Evolutionary conservation across 2,888 invertebrate genomes (phyloP), one percentile per base, ranked within the genome.

Genomic region (Tenthredo mesomela): DNA sequence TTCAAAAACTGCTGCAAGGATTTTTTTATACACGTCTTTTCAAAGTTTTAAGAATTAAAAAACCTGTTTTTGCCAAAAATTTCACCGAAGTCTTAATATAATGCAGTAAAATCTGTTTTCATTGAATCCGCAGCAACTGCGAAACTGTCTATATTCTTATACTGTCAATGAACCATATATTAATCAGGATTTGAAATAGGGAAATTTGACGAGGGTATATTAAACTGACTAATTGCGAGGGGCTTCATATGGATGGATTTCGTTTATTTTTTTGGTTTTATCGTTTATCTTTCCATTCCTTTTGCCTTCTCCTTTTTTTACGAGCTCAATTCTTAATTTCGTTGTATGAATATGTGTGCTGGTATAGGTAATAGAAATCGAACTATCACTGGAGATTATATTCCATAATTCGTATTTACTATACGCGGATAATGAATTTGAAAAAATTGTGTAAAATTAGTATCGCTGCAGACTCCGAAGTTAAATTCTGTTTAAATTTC

Each of bases 91-190:
- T n/a, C 29, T 54, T 18, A 50, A n/a, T 6, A 4, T 10, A 29
- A 37, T 37, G 21, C 71, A 73, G 21, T 12, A 12, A 73, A 40
- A n/a, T 40, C 25, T 54, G n/a, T 54, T 54, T 54, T 2, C 54
- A 54, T 54, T n/a, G 7, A 54, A n/a, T n/a, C 54, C 10, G n/a
- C n/a, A 54, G 54, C n/a, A n/a, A 54, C 54, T n/a, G 54, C 54
- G n/a, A 6, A 18, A n/a, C n/a, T 7, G 7, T 61, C 21, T 61
- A 70, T 70, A 70, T 37, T 37, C 37, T 70, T 18, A 29, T n/a
- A 37, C 33, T 70, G 37, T 70, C 33, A 37, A n/a, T 75, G 7
- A 43, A 75, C 75, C 43, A 75, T n/a, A n/a, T n/a, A n/a, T 75
- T 25, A 75, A 75, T 75, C 75, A 75, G 25, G 75, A 33, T 37